Percentiles rank a stretch among this genome's conserved stretches.
phyloP scores from a whole-genome alignment of 2,888 invertebrate species.

The Drosophila longiperda region DNA sequence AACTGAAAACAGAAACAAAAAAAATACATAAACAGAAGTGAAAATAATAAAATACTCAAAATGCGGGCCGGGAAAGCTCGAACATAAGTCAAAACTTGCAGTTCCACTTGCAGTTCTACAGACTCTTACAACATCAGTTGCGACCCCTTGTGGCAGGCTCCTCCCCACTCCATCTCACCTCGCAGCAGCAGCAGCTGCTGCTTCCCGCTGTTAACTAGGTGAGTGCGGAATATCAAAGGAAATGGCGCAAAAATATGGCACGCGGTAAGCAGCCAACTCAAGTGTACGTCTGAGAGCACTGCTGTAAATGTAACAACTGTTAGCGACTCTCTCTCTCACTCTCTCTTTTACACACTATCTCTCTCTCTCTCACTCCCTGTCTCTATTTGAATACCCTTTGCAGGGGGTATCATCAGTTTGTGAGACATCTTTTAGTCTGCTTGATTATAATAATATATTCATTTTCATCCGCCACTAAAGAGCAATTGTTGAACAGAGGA shows the following conservation, averaged over 20 bases:
- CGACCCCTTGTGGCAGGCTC: constrained; percentile 27
- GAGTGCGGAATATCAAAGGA: constrained; percentile 75
- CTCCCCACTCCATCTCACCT: neutral
- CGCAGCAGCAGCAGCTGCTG: neutral
- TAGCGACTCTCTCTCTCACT: constrained; percentile 13
- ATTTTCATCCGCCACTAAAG: neutral
- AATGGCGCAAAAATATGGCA: constrained; percentile 79
- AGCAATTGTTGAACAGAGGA: neutral
- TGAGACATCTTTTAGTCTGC: neutral
- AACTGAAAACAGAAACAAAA: constrained; percentile 40
- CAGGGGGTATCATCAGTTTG: neutral
- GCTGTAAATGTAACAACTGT: constrained; percentile 41
- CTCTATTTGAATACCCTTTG: constrained; percentile 5
- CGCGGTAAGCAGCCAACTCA: constrained; percentile 72
- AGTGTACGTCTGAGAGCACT: constrained; percentile 27
- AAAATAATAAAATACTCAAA: constrained; percentile 41
- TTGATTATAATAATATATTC: neutral
- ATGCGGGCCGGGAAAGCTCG: constrained; percentile 52
- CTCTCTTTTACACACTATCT: no score
- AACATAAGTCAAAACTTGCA: constrained; percentile 70
- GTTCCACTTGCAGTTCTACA: constrained; percentile 22
- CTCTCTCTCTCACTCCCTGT: neutral
- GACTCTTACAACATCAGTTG: constrained; percentile 37
- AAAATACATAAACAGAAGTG: constrained; percentile 6
- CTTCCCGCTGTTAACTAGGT: constrained; percentile 65